Evolutionary conservation across 2,113 vertebrate species (phyloP).

Genomic region (Chloroceryle aenea): DNA sequence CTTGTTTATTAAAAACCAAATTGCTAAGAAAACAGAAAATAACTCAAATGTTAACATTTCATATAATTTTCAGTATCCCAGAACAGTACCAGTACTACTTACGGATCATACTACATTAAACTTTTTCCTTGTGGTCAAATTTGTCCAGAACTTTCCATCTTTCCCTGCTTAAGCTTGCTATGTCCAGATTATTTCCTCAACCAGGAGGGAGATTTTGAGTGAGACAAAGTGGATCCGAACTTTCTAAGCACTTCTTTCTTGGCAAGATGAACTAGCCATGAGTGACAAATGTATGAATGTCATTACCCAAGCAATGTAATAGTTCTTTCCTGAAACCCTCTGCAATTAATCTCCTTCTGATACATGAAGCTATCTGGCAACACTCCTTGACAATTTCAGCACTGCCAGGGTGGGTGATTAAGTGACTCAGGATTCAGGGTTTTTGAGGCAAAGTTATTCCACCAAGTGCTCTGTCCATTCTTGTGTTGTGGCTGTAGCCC

Average conservation of each 20-base stretch:
- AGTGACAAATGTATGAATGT: neutral
- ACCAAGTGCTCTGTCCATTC: neutral
- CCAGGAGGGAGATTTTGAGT: neutral
- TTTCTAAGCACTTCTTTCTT: neutral
- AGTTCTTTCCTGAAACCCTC: neutral
- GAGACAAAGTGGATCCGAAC: neutral
- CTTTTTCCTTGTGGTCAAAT: neutral
- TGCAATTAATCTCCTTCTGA: neutral
- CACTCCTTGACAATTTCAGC: neutral
- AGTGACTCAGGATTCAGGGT: neutral
- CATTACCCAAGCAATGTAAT: neutral
- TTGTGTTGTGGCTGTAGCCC: neutral
- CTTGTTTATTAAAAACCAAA: no score
- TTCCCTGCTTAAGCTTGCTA: neutral
- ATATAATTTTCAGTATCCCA: neutral
- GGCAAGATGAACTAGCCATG: neutral
- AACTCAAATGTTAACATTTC: neutral
- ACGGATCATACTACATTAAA: neutral
- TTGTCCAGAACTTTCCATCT: neutral
- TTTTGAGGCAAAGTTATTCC: neutral
- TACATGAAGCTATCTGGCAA: neutral
- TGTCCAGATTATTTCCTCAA: neutral
- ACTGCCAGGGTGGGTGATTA: neutral
- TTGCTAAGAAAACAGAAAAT: neutral
- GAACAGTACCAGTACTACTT: neutral